A percentile compares a stretch with the other conserved stretches of the same genome.
Evolutionary conservation across 1,140 invertebrate genomes (phyloP).

Genomic region (Lepidurus couesii): DNA sequence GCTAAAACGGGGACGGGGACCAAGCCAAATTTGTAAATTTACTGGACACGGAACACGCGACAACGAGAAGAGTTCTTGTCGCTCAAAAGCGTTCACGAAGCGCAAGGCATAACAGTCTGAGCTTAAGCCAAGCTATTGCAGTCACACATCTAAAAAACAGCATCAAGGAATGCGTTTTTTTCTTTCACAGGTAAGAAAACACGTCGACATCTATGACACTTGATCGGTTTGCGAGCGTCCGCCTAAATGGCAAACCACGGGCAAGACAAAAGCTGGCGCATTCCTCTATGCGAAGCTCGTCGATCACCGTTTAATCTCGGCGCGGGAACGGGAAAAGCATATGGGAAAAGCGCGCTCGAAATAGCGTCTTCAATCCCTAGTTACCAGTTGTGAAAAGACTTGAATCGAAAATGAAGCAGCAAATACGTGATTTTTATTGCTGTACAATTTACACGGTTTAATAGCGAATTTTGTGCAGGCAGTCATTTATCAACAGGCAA

Average conservation of each 20-base stretch:
- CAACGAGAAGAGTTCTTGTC: background rate
- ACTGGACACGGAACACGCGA: background rate
- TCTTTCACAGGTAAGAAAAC: background rate
- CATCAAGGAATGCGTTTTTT: background rate
- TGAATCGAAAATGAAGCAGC: background rate
- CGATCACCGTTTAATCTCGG: too few relatives aligned
- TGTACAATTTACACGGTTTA: constrained; percentile 1
- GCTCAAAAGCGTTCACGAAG: background rate
- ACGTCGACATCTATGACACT: too few relatives aligned
- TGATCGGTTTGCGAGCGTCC: too few relatives aligned
- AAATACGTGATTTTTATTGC: constrained; percentile 11
- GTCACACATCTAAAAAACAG: background rate
- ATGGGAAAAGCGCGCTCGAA: too few relatives aligned
- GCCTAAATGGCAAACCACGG: too few relatives aligned
- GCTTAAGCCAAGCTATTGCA: background rate
- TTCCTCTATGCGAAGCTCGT: too few relatives aligned
- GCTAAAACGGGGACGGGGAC: background rate
- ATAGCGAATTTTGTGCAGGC: constrained; percentile 21
- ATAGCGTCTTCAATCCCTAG: too few relatives aligned
- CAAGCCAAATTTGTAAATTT: constrained; percentile 2
- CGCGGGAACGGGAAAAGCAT: too few relatives aligned
- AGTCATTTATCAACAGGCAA: constrained; percentile 17
- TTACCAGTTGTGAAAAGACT: background rate
- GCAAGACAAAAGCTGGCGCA: too few relatives aligned
- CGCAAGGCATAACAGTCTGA: background rate